Base-by-base conservation (phyloP, 1,140 invertebrate genomes). In the Papilio dardanus region DNA sequence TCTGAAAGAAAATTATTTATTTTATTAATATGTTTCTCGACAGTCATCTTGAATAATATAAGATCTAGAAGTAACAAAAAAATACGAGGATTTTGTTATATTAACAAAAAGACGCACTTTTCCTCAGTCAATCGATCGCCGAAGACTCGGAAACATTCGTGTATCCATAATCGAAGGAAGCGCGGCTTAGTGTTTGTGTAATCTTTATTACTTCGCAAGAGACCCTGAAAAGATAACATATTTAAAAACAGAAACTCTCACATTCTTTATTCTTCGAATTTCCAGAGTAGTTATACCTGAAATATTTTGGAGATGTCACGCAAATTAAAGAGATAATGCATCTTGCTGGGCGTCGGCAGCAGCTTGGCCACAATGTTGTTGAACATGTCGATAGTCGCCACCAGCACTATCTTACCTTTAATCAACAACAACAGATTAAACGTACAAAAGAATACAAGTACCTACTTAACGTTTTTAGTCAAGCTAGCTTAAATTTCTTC, bases 321-420 rank as follows among this genome's bases (percentile, higher is more conserved):
- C 76, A 98, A 88, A 90, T 97, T 98, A 92, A 98, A 98, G 16
- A 98, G 90, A 81, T 98, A 98, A 89, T 98, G 97, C 82, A 97
- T 97, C 88, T 98, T 98, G 40, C 96, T 95, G 0, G 97, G 97
- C 2, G 97, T 98, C 1, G 97, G 97, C 58, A 98, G 86, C 94
- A 98, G 96, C 83, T 96, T 96, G 2, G 86, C 86, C 2, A 95
- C 92, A 0, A 98, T 95, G 74, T 94, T 94, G 83, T 96, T 95
- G 84, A 97, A 98, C 77, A 98, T 91, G 77, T 96, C 95, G 76
- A 98, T 95, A 0, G 97, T 97, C 3, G 96, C 95, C 78, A 93
- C 80, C 0, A 88, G 77, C 16, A 93, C 88, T 21, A 90, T 79
- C 84, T 94, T 94, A 74, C 92, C 93, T 94, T 71, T 5, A 82